A percentile compares a stretch with the other conserved stretches of the same genome.
These are phyloP conservation scores for Neosalanx taihuensis DNA, from an alignment of 2,797 vertebrate species.

Conservation along the genomic window DNA sequence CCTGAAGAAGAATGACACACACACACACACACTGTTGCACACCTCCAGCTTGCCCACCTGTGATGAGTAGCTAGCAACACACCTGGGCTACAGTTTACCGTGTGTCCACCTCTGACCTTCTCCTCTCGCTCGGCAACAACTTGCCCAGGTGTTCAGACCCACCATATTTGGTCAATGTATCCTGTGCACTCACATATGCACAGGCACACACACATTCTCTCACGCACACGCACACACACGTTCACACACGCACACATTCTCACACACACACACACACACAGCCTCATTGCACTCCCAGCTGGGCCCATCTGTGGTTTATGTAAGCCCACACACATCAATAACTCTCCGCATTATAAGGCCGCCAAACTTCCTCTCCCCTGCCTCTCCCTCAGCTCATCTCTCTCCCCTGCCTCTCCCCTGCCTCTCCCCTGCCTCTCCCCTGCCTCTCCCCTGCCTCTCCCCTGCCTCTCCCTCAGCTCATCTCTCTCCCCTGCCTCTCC, in stretches of 20 bases:
- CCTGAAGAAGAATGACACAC: constrained; percentile 20
- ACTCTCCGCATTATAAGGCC: not conserved
- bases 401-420: too few relatives aligned
- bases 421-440: too few relatives aligned
- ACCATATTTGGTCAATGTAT: not conserved
- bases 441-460: too few relatives aligned
- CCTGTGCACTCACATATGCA: not conserved
- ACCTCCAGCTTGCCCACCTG: not conserved
- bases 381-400: too few relatives aligned
- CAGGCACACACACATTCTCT: too few relatives aligned
- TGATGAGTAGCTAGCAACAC: not conserved
- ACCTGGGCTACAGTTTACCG: not conserved
- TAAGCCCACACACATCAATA: constrained; percentile 59
- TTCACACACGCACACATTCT: too few relatives aligned
- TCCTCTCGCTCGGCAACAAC: constrained; percentile 36
- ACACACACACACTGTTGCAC: constrained; percentile 29
- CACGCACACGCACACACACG: not conserved
- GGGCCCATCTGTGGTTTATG: constrained; percentile 71
- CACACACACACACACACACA: not conserved
- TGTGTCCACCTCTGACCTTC: not conserved
- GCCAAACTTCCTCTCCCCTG: constrained; percentile 16
- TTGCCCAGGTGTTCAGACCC: too few relatives aligned
- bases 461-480: too few relatives aligned
- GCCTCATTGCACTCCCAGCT: constrained; percentile 51
- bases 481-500: too few relatives aligned